Evolutionary conservation across 2,888 invertebrate genomes (phyloP).

Genomic region (Cataglyphis livida): DNA sequence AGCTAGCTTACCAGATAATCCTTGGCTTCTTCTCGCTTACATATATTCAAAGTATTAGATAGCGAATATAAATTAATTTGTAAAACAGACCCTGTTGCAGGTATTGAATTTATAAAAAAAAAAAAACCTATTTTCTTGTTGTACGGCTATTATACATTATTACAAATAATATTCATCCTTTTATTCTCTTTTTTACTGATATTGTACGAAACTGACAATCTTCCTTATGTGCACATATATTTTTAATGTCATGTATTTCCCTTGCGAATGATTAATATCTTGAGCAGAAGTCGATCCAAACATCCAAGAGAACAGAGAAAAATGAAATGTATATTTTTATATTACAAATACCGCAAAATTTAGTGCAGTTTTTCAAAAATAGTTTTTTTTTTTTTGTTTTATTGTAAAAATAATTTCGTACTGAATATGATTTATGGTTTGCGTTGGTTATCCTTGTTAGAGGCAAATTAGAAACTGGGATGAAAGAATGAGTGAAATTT

Average conservation of each 20-base stretch:
- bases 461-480: no score
- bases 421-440: neutral
- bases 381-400: neutral
- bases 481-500: no score
- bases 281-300: neutral
- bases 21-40: conserved; percentile 23
- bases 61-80: conserved; percentile 17
- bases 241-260: neutral
- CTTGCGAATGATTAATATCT: neutral
- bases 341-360: neutral
- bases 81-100: neutral
- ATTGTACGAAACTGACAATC: no score
- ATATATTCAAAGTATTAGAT: neutral
- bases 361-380: neutral
- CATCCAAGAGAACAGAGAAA: neutral
- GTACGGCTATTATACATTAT: neutral
- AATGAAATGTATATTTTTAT: neutral
- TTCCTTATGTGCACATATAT: neutral
- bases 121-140: conserved; percentile 2
- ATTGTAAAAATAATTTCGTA: neutral
- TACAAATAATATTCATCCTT: neutral
- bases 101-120: neutral
- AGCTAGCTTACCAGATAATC: conserved; percentile 38
- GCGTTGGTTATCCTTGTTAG: neutral
- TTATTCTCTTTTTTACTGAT: neutral